Evolutionary conservation across 2,797 vertebrate species (phyloP), one percentile per base, ranked within the genome.

Genomic region (Eleutherodactylus coqui): DNA sequence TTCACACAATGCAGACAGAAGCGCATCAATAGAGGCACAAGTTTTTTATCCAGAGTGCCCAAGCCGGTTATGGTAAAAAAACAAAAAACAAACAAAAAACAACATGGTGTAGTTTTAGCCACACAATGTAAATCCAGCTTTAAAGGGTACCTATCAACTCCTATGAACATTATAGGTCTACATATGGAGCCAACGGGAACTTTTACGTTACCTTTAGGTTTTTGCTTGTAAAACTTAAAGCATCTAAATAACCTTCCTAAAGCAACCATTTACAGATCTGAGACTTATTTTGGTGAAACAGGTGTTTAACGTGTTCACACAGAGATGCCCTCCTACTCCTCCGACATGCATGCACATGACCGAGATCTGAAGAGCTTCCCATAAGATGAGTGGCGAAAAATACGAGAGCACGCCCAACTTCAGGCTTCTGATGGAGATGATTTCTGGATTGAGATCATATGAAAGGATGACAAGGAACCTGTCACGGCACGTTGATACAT

Each of bases 301-400:
- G 85, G 85, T 86, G 82, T 51, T 79, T 83, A 80, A 75, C 76
- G 75, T 73, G 81, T 84, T 84, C 21, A 53, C 32, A 51, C 43
- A 75, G 21, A 62, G 29, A 21, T n/a, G 67, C 64, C 64, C 75
- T 75, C 82, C 82, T 80, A 60, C 53, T 84, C 34, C 32, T 75
- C 82, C 83, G 75, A 87, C 86, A 87, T 64, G 86, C 55, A 84
- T 17, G 19, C 69, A 84, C 86, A 80, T 64, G 86, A 87, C 53
- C 67, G n/a, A 3, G 1, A 49, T 45, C 75, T 72, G 8, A 77
- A 70, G 60, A 75, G 75, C 38, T 78, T 62, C 41, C 29, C 47
- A 24, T 41, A n/a, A 41, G 36, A 62, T 73, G 51, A 83, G 75
- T 60, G 49, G 49, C 38, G 72, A 58, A 36, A 83, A 79, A 69